Evolutionary conservation across 2,888 invertebrate genomes (phyloP).

Genomic region (Hermaeophaga mercurialis): DNA sequence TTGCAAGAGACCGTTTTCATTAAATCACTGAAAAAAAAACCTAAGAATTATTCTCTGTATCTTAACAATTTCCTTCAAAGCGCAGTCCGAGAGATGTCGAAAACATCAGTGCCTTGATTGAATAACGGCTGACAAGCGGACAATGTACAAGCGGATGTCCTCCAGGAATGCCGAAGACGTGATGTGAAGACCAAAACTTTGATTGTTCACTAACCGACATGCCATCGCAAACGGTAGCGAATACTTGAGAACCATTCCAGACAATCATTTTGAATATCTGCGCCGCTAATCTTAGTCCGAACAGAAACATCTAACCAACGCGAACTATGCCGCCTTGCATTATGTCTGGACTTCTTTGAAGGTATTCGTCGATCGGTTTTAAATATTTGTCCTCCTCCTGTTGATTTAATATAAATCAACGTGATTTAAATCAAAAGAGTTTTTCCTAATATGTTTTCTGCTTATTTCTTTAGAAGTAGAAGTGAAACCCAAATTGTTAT

Average conservation of each 20-base stretch:
- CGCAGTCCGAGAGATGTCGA: conserved; percentile 22
- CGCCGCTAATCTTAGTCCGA: conserved; percentile 27
- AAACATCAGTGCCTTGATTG: conserved; percentile 49
- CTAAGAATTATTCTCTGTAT: conserved; percentile 17
- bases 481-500: no score
- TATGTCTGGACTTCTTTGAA: conserved; percentile 5
- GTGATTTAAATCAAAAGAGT: no score
- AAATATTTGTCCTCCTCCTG: neutral
- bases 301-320: conserved; percentile 19
- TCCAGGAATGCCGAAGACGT: conserved; percentile 51
- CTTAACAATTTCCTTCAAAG: conserved; percentile 24
- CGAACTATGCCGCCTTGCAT: conserved; percentile 16
- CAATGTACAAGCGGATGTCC: conserved; percentile 47
- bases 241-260: conserved; percentile 30
- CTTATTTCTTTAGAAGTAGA: no score
- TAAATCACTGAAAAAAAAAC: conserved; percentile 1
- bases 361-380: conserved; percentile 3
- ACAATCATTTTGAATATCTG: conserved; percentile 31
- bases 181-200: conserved; percentile 45
- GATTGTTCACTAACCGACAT: conserved; percentile 35
- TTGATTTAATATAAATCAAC: neutral
- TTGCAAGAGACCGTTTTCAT: conserved; percentile 8
- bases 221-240: conserved; percentile 34
- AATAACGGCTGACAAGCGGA: conserved; percentile 56
- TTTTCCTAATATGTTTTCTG: no score